Conservation (phyloP, 2,888 invertebrate genomes). For the Bembecia ichneumoniformis region DNA sequence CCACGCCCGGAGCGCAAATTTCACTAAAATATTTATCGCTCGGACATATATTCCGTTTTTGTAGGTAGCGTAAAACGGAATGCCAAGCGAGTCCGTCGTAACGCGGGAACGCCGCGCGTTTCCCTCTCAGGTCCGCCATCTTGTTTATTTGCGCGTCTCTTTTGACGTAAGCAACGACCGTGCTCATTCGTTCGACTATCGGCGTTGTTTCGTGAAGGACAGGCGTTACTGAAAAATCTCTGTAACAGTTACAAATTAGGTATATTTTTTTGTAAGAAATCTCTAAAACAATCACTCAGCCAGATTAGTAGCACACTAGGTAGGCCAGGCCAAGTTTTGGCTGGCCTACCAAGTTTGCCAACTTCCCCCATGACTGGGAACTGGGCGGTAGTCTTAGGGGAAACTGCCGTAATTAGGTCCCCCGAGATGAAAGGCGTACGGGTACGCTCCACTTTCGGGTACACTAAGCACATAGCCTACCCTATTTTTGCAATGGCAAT, state of each 20-base stretch:
- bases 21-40: constrained; percentile 74
- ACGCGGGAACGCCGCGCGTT: constrained; percentile 85
- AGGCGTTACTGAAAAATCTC: constrained; percentile 69
- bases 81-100: constrained; percentile 82
- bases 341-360: neutral
- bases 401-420: too few species aligned
- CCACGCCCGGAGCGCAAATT: constrained; percentile 74
- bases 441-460: too few species aligned
- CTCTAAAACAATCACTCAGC: neutral
- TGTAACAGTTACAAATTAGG: constrained; percentile 44
- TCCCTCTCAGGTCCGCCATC: constrained; percentile 78
- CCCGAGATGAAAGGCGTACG: too few species aligned
- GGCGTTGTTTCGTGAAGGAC: constrained; percentile 75
- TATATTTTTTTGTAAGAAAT: too few species aligned
- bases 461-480: too few species aligned
- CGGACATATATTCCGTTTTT: constrained; percentile 49
- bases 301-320: neutral
- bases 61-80: constrained; percentile 63
- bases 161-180: constrained; percentile 79
- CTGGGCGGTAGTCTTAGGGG: too few species aligned
- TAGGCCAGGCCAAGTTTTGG: too few species aligned
- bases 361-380: neutral
- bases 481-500: too few species aligned
- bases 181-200: constrained; percentile 71
- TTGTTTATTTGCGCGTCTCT: constrained; percentile 68